phyloP scores from a whole-genome alignment of 1,140 invertebrate genomes.

The Dinoponera quadriceps region DNA sequence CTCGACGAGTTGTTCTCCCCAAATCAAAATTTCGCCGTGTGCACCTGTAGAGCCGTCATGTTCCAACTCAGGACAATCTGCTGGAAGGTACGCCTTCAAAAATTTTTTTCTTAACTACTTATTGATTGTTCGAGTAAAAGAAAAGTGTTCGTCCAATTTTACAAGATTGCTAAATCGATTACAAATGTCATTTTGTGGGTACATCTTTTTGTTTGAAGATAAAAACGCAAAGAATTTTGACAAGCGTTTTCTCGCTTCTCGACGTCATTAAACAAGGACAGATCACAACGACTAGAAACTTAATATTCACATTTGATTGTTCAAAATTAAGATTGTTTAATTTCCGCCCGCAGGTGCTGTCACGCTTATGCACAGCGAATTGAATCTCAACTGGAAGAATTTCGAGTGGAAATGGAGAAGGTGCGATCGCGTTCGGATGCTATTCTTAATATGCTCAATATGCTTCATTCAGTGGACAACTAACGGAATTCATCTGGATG shows the following conservation, averaged over 20 bases:
- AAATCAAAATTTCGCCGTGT: slow-evolving; percentile 68
- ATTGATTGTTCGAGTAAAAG: too few species aligned
- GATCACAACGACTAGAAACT: too few species aligned
- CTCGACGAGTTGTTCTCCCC: slow-evolving; percentile 64
- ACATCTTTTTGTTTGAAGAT: too few species aligned
- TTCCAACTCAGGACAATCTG: slow-evolving; percentile 62
- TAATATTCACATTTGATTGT: background rate
- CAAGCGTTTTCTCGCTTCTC: slow-evolving; percentile 40
- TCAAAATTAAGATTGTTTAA: slow-evolving; percentile 12
- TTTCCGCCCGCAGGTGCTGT: slow-evolving; percentile 69
- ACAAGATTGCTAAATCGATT: too few species aligned
- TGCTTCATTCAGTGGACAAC: slow-evolving; percentile 73
- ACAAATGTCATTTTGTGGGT: too few species aligned
- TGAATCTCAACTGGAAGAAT: slow-evolving; percentile 76
- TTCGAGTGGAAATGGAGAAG: slow-evolving; percentile 78
- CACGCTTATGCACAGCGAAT: slow-evolving; percentile 72
- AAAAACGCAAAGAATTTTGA: too few species aligned
- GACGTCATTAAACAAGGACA: too few species aligned
- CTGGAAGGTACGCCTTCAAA: slow-evolving; percentile 73
- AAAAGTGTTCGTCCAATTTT: too few species aligned
- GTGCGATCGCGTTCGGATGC: slow-evolving; percentile 75
- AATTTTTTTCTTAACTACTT: too few species aligned
- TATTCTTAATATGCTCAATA: slow-evolving; percentile 77
- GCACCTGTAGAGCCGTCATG: slow-evolving; percentile 53
- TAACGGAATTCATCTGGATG: slow-evolving; percentile 60